Evolutionary conservation across 2,797 vertebrate species (phyloP).

Genomic region (Pagetopsis macropterus): DNA sequence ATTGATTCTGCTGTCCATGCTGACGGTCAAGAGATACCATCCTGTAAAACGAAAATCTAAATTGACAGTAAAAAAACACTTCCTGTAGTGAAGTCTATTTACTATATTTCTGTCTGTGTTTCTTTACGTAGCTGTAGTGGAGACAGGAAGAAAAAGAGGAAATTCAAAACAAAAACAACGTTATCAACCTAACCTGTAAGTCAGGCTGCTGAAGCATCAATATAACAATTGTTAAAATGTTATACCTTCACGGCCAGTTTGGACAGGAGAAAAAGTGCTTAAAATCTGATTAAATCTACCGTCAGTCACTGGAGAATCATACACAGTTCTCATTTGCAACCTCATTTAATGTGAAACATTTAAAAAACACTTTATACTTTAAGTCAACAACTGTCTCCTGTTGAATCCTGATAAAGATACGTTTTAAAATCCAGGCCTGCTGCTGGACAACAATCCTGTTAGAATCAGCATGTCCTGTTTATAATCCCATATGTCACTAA

Average conservation of each 20-base stretch:
- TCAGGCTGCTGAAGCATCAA: background rate
- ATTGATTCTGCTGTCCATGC: background rate
- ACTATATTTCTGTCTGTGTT: background rate
- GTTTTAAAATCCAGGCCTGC: background rate
- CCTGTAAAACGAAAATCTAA: background rate
- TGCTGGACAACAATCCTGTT: background rate
- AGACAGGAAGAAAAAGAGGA: no score
- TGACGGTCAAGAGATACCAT: background rate
- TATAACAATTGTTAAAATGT: background rate
- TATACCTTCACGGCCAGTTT: background rate
- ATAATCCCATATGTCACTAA: background rate
- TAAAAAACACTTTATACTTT: background rate
- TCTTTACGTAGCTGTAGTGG: background rate
- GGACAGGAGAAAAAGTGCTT: background rate
- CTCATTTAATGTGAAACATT: background rate
- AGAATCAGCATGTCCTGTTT: background rate
- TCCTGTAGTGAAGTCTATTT: background rate
- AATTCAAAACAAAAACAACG: background rate
- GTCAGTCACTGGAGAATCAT: background rate
- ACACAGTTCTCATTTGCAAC: background rate
- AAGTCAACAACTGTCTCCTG: background rate
- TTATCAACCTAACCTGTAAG: background rate
- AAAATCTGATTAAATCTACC: background rate
- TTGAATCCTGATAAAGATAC: background rate
- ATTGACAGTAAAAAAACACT: background rate